These are phyloP conservation scores for Apis mellifera DNA, from an alignment of 1,140 invertebrate genomes.

Conservation along the genomic window Amel_HAv3.1 CM009935.2:6108001-6108500, in stretches of 20 bases:
- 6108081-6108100: background rate
- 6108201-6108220: background rate
- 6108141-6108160: background rate
- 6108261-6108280: constrained; percentile 7
- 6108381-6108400: too few relatives aligned
- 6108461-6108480: too few relatives aligned
- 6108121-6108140: constrained; percentile 11
- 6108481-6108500: too few relatives aligned
- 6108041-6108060: background rate
- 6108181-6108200: background rate
- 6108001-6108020: background rate
- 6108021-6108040: background rate
- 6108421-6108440: too few relatives aligned
- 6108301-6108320: background rate
- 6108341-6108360: background rate
- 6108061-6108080: constrained; percentile 22
- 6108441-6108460: too few relatives aligned
- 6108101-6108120: background rate
- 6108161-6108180: constrained; percentile 24
- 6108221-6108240: background rate
- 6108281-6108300: background rate
- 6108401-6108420: too few relatives aligned
- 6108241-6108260: constrained; percentile 17
- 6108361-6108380: background rate
- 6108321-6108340: too few relatives aligned